These are phyloP conservation scores for Coluber constrictor DNA, from an alignment of 2,797 vertebrate genomes.

Conservation along the genomic window DNA sequence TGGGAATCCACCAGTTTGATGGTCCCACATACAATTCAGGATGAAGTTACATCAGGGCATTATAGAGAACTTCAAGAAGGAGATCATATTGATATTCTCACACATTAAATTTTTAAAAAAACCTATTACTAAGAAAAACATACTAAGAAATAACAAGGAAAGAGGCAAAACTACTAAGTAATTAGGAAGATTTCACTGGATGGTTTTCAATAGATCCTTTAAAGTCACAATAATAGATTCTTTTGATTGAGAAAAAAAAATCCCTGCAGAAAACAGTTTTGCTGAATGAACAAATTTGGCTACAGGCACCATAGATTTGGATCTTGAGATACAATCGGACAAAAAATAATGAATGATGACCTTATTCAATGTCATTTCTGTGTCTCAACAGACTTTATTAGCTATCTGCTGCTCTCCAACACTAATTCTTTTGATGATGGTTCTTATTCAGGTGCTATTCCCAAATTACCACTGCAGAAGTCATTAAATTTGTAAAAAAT, in stretches of 20 bases:
- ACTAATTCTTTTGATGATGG: conserved; percentile 36
- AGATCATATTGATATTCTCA: neutral
- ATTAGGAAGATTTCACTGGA: neutral
- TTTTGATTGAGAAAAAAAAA: neutral
- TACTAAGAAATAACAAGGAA: neutral
- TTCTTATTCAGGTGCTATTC: conserved; percentile 47
- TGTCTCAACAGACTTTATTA: neutral
- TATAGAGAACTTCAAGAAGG: neutral
- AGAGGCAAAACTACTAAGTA: neutral
- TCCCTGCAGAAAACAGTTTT: neutral
- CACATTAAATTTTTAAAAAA: neutral
- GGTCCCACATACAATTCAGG: neutral
- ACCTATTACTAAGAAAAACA: neutral
- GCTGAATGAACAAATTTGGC: too few species aligned
- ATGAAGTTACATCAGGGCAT: neutral
- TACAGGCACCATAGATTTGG: neutral
- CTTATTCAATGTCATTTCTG: neutral
- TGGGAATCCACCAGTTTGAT: neutral
- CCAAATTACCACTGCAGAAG: conserved; percentile 41
- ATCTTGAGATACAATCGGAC: neutral
- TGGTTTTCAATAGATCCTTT: neutral
- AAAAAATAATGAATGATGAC: neutral
- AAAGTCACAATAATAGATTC: neutral
- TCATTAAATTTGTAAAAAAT: conserved; percentile 33
- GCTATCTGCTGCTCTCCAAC: neutral